Evolutionary conservation across 2,797 vertebrate genomes (phyloP).

Genomic region (Eremophila alpestris): DNA sequence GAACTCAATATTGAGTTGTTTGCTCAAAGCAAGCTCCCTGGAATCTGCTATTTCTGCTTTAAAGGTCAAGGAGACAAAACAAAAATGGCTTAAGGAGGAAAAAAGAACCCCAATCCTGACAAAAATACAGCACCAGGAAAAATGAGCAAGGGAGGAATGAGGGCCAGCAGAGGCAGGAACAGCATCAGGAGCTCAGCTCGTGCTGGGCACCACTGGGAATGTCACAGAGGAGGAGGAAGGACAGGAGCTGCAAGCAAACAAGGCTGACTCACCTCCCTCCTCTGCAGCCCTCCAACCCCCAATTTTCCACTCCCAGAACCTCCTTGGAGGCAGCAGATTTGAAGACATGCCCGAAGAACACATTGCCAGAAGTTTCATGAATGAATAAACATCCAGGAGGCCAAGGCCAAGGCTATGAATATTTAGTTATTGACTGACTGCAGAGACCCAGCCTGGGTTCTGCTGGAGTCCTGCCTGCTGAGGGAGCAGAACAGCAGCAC

Average conservation of each 20-base stretch:
- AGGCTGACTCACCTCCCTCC: not conserved
- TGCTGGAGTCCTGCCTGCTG: not conserved
- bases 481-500: not conserved
- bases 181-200: not conserved
- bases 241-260: not conserved
- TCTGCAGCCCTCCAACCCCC: not conserved
- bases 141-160: not conserved
- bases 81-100: not conserved
- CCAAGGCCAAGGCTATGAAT: not conserved
- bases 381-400: slow-evolving; percentile 13
- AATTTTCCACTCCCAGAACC: not conserved
- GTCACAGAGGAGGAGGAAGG: not conserved
- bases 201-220: accelerated
- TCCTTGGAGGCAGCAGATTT: not conserved
- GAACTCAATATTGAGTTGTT: slow-evolving; percentile 17
- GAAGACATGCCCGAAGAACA: not conserved
- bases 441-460: not conserved
- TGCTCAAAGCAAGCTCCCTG: not conserved
- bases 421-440: not conserved
- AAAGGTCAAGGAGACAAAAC: slow-evolving; percentile 12
- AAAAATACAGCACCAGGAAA: not conserved
- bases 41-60: not conserved
- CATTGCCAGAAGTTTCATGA: not conserved
- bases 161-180: not conserved
- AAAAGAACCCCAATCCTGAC: not conserved